Conservation (phyloP, 2,113 vertebrate species). For the Passer montanus region DNA sequence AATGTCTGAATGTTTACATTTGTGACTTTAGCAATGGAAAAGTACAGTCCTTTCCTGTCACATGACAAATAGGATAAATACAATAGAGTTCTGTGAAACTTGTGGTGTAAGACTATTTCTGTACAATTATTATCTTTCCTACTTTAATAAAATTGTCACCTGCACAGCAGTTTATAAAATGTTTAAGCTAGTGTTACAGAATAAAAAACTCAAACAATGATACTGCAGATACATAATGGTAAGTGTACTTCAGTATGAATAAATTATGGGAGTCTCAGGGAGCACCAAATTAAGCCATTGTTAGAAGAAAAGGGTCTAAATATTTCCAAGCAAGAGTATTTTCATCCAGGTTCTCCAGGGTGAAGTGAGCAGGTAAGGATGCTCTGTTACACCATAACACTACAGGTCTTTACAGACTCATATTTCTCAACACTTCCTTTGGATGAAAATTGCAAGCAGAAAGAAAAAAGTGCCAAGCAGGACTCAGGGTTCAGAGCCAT, state of each 20-base stretch:
- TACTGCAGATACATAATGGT: constrained; percentile 27
- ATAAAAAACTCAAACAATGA: constrained; percentile 27
- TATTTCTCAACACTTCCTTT: neutral
- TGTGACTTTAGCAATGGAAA: neutral
- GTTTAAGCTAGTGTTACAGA: constrained; percentile 41
- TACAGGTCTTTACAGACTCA: neutral
- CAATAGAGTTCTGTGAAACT: neutral
- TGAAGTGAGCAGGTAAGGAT: neutral
- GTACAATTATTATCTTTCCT: neutral
- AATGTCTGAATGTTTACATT: neutral
- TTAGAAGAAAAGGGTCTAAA: neutral
- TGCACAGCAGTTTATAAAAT: constrained; percentile 69
- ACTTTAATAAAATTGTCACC: constrained; percentile 68
- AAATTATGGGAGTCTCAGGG: constrained; percentile 50
- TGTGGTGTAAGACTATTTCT: neutral
- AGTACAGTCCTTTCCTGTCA: neutral
- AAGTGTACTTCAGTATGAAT: constrained; percentile 47
- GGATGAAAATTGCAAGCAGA: neutral
- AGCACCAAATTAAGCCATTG: neutral
- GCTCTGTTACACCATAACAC: neutral
- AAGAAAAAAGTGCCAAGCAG: neutral
- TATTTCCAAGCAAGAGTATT: neutral
- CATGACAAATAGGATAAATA: neutral
- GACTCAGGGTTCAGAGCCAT: neutral
- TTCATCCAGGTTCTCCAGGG: neutral